These are phyloP conservation scores for Cybosia mesomella DNA, from an alignment of 2,888 invertebrate species.

Conservation along the genomic window DNA sequence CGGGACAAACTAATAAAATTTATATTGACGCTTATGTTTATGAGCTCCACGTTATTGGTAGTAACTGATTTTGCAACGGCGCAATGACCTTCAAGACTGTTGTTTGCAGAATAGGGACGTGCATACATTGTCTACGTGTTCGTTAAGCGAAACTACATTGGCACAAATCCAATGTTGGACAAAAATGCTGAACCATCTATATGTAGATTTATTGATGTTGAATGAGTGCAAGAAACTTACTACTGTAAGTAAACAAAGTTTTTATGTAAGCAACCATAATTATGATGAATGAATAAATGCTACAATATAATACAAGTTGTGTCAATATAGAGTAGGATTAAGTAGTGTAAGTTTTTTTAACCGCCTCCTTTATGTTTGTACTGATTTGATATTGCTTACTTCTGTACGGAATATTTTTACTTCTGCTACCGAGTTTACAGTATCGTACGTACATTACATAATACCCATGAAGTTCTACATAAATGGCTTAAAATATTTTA, in stretches of 20 bases:
- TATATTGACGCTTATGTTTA: constrained; percentile 61
- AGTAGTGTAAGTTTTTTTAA: neutral
- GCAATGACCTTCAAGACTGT: constrained; percentile 44
- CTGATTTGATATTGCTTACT: neutral
- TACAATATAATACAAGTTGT: neutral
- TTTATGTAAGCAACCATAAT: neutral
- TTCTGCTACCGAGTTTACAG: too few species aligned
- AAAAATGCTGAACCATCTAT: constrained; percentile 47
- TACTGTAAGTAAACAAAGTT: neutral
- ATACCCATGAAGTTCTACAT: too few species aligned
- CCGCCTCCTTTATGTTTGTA: neutral
- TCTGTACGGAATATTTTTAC: too few species aligned
- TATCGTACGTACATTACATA: too few species aligned
- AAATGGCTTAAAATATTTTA: too few species aligned
- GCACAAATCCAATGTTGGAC: constrained; percentile 57
- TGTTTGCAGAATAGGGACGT: constrained; percentile 44
- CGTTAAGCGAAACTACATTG: constrained; percentile 47
- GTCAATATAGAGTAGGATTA: neutral
- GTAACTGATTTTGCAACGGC: constrained; percentile 55
- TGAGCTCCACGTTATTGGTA: constrained; percentile 57
- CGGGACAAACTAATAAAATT: constrained; percentile 63
- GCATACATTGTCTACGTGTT: constrained; percentile 20
- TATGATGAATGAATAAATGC: constrained; percentile 1
- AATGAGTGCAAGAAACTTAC: constrained; percentile 42
- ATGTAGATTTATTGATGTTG: constrained; percentile 41